phyloP scores from a whole-genome alignment of 2,888 invertebrate species.

The Pycnomerus fuliginosus region DNA sequence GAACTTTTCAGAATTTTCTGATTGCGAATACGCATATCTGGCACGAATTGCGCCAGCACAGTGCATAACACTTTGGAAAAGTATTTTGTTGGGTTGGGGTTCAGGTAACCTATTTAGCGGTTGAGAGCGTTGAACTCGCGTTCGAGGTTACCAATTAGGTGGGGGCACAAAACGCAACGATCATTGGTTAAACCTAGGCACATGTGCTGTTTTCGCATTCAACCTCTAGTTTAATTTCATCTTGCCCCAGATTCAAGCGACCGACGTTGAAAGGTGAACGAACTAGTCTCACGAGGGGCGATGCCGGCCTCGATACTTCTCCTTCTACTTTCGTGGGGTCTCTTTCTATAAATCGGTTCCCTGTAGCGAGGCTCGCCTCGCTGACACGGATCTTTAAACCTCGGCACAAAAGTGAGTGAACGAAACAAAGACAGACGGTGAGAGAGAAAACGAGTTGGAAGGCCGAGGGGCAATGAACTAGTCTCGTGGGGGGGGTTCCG shows the following conservation, averaged over 20 bases:
- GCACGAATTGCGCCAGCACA: constrained; percentile 16
- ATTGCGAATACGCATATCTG: constrained; percentile 5
- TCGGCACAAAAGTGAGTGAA: constrained; percentile 45
- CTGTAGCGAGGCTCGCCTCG: constrained; percentile 38
- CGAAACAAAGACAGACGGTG: constrained; percentile 35
- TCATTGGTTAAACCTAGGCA: constrained; percentile 46
- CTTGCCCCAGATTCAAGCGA: constrained; percentile 63
- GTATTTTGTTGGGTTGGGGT: constrained; percentile 31
- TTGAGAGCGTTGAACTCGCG: constrained; percentile 50
- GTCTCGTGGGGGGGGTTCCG: constrained; percentile 54
- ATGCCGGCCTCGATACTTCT: constrained; percentile 49
- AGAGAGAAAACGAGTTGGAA: constrained; percentile 50
- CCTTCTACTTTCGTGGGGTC: constrained; percentile 41
- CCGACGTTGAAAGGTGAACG: constrained; percentile 57
- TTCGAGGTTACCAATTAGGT: constrained; percentile 45
- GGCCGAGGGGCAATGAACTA: constrained; percentile 64
- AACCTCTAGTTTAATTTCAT: constrained; percentile 61
- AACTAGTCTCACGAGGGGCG: constrained; percentile 58
- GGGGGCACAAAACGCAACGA: constrained; percentile 28
- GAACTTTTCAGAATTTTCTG: no score
- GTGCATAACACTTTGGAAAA: constrained; percentile 34
- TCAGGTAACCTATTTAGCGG: constrained; percentile 54
- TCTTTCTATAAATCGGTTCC: constrained; percentile 41
- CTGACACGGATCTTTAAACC: constrained; percentile 48
- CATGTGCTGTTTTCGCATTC: constrained; percentile 51